Conservation (phyloP, 2,888 invertebrate species). For the Drosophila macrospina region DNA sequence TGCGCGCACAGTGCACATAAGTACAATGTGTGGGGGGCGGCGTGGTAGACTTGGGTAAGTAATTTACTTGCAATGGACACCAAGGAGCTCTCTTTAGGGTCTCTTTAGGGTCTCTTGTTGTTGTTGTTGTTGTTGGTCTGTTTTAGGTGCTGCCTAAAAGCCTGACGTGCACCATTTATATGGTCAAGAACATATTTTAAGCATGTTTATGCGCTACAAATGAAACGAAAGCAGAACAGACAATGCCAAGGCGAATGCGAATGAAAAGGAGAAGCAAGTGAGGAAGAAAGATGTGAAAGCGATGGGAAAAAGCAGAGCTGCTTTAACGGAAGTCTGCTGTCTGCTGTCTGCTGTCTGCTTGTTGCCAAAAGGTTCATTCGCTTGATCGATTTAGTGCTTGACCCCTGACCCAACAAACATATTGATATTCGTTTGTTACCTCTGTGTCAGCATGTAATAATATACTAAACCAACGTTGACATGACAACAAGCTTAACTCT, state of each 20-base stretch:
- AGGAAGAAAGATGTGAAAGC: not conserved
- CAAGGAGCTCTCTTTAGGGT: not conserved
- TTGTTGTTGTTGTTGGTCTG: conserved; percentile 26
- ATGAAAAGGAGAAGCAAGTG: not conserved
- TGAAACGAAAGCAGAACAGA: conserved; percentile 12
- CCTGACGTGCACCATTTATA: conserved; percentile 59
- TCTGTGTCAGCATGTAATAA: not conserved
- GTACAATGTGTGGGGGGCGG: conserved; percentile 41
- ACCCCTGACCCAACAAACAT: conserved; percentile 35
- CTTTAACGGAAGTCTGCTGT: conserved; percentile 63
- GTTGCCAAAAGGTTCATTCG: conserved; percentile 53
- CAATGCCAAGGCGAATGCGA: conserved; percentile 10
- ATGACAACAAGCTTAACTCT: not conserved
- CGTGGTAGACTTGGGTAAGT: conserved; percentile 35
- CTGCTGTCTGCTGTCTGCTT: conserved; percentile 31
- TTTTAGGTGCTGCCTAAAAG: conserved; percentile 57
- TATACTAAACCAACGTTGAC: conserved; percentile 20
- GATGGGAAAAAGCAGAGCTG: not conserved
- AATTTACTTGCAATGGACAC: conserved; percentile 39
- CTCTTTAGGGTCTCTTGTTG: not conserved
- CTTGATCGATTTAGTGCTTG: conserved; percentile 61
- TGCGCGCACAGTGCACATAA: conserved; percentile 30
- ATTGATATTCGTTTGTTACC: conserved; percentile 13
- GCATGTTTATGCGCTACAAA: conserved; percentile 54
- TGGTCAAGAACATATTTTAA: conserved; percentile 68